Percentiles rank a stretch among this genome's conserved stretches.
Conservation (phyloP, 2,113 vertebrate genomes). For the Plectropomus leopardus region DNA sequence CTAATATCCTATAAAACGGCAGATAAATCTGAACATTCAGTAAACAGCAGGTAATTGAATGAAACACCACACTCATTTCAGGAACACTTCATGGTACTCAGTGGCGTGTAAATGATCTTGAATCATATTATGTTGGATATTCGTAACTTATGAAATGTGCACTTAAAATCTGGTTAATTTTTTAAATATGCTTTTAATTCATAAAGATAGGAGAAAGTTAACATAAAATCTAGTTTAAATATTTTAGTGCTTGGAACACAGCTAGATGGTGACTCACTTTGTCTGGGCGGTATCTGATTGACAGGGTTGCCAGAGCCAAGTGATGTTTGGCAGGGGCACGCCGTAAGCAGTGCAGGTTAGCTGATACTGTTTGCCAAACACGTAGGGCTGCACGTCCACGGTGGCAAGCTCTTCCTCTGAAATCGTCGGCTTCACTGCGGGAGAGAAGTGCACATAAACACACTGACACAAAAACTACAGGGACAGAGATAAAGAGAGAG, state of each 20-base stretch:
- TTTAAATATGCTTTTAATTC: background rate
- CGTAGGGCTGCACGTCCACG: constrained; percentile 70
- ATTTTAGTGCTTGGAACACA: background rate
- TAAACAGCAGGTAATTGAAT: background rate
- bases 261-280: constrained; percentile 73
- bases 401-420: constrained; percentile 85
- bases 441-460: constrained; percentile 18
- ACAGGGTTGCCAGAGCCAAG: constrained; percentile 92
- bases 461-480: constrained; percentile 14
- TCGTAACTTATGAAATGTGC: background rate
- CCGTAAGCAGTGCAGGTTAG: constrained; percentile 88
- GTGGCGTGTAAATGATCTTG: background rate
- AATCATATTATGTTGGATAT: background rate
- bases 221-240: constrained; percentile 1
- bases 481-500: constrained; percentile 22
- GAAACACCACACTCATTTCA: background rate
- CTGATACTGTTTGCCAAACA: constrained; percentile 75
- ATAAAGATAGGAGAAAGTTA: background rate
- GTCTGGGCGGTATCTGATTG: constrained; percentile 26
- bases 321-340: constrained; percentile 83
- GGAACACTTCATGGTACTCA: background rate
- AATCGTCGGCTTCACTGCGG: constrained; percentile 90
- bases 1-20: constrained; percentile 10
- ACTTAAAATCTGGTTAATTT: background rate
- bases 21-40: background rate